Conservation (phyloP, 2,113 vertebrate genomes). For the Rhinolophus ferrumequinum region DNA sequence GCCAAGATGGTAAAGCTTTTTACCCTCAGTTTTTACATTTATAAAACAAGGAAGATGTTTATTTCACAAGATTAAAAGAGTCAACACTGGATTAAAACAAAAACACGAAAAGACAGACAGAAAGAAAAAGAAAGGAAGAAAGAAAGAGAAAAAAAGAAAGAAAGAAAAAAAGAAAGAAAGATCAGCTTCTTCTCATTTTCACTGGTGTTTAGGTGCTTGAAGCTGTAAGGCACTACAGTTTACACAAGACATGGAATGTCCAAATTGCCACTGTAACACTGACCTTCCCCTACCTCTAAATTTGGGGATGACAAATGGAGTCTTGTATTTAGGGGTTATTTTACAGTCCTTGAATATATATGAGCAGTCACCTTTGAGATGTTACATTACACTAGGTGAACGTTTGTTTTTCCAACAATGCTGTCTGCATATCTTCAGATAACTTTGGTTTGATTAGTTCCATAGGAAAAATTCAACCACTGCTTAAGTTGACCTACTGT, state of each 20-base stretch:
- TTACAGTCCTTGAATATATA: background rate
- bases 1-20: background rate
- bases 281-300: background rate
- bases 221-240: background rate
- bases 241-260: background rate
- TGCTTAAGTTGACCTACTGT: background rate
- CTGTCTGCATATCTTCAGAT: background rate
- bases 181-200: background rate
- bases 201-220: background rate
- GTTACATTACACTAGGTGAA: background rate
- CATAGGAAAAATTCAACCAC: background rate
- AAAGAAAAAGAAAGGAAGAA: no score
- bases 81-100: background rate
- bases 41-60: background rate
- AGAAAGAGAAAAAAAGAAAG: no score
- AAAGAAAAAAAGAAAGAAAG: background rate
- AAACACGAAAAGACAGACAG: no score
- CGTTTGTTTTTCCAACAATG: background rate
- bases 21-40: background rate
- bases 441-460: background rate
- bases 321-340: background rate
- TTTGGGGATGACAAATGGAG: background rate
- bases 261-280: background rate
- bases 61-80: background rate
- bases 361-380: background rate